Base-by-base conservation (phyloP, 1,140 invertebrate species). In the Ectropis grisescens region DNA sequence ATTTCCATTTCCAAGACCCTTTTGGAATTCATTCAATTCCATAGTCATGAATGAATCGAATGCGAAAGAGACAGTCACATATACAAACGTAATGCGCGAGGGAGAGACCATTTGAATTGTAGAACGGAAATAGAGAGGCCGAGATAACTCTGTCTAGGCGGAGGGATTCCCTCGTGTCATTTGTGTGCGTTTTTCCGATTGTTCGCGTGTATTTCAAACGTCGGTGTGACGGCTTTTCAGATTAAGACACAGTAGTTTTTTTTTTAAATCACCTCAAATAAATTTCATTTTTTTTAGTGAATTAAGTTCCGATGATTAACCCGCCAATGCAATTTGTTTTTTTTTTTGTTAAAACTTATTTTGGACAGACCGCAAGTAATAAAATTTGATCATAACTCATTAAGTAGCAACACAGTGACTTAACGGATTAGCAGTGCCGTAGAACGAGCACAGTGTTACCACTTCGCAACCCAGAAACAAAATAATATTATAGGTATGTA, bases 61-160 rank as follows among this genome's bases (percentile, higher is more conserved):
- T 81, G 72, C 38, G 62, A 81, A 69, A 71, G 75, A 58, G 75
- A 81, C 43, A 41, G 55, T 29, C n/a, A n/a, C 29, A 57, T 15
- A 26, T 33, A 9, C 12, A 14, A 23, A 26, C 9, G 5, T 6
- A 7, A 16, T 12, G 70, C 33, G 55, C 11, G 56, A 81, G 66
- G 38, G 67, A 45, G 70, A 71, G 30, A 56, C 40, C 48, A 69
- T 81, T 71, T 65, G 51, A 78, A 81, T 78, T 75, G 72, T 78
- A 81, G 75, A 75, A 81, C 70, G 75, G 72, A 74, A 81, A 81
- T 81, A 78, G 72, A 58, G 45, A 71, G 56, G 41, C 51, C 58
- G 71, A 72, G 70, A 75, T 75, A 71, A 81, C 74, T 81, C 75
- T 62, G 75, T 81, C 75, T 81, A 78, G 75, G 70, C 68, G 57